A percentile compares a stretch with the other conserved stretches of the same genome.
phyloP scores from a whole-genome alignment of 2,888 invertebrate species.

The Euphydryas editha region DNA sequence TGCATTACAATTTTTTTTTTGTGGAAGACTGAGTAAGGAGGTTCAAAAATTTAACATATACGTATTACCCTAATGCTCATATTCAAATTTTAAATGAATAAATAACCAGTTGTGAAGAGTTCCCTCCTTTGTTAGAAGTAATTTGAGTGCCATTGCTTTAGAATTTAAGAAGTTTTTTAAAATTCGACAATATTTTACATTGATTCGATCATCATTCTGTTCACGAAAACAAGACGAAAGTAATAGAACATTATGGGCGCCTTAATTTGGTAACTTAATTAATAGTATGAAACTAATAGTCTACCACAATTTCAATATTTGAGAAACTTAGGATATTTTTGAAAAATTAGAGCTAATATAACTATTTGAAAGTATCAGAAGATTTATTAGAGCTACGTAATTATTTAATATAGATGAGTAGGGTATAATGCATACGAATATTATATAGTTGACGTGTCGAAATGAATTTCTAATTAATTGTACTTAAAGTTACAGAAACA shows the following conservation, averaged over 20 bases:
- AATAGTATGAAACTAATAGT: conserved; percentile 25
- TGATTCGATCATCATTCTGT: conserved; percentile 43
- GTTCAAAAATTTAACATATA: conserved; percentile 54
- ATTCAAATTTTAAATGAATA: conserved; percentile 50
- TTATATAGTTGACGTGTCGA: conserved; percentile 44
- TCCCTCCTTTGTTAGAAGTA: conserved; percentile 81
- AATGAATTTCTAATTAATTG: conserved; percentile 58
- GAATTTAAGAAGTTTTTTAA: conserved; percentile 69
- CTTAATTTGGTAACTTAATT: conserved; percentile 40
- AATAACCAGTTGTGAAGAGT: conserved; percentile 75
- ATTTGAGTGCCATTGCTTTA: conserved; percentile 81
- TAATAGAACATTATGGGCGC: conserved; percentile 37
- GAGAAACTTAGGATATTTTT: conserved; percentile 49
- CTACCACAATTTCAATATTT: conserved; percentile 43
- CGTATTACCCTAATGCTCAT: conserved; percentile 74
- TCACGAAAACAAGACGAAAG: conserved; percentile 30
- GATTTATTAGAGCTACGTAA: conserved; percentile 75
- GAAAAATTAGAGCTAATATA: conserved; percentile 46
- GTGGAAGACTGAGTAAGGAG: conserved; percentile 79
- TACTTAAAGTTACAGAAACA: conserved; percentile 67
- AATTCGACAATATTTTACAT: conserved; percentile 75
- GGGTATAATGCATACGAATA: conserved; percentile 63
- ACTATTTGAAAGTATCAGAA: conserved; percentile 73
- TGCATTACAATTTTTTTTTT: conserved; percentile 70
- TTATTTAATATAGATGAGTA: conserved; percentile 68